phyloP scores from a whole-genome alignment of 1,140 invertebrate genomes.

The Neomicropteryx cornuta region DNA sequence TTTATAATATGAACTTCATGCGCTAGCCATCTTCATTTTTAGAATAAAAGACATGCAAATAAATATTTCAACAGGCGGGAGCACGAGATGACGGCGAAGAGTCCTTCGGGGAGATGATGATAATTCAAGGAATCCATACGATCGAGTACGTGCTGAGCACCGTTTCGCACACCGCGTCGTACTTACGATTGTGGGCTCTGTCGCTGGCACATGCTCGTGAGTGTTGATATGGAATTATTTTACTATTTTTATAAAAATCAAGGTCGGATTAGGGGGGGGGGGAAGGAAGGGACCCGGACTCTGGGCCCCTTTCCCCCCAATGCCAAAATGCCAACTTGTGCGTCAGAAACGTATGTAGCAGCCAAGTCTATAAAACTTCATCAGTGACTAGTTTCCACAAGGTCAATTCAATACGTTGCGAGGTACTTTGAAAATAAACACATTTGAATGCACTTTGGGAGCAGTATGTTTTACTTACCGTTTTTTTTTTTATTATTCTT shows the following conservation, averaged over 20 bases:
- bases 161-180: conserved; percentile 95
- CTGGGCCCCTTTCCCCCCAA: too few species aligned
- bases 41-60: conserved; percentile 24
- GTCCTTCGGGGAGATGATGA: conserved; percentile 78
- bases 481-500: too few species aligned
- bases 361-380: too few species aligned
- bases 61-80: conserved; percentile 23
- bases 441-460: too few species aligned
- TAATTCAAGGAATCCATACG: conserved; percentile 95
- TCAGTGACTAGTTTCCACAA: too few species aligned
- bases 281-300: too few species aligned
- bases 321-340: too few species aligned
- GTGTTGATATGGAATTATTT: conserved; percentile 23
- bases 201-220: conserved; percentile 95
- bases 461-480: too few species aligned
- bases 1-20: background rate
- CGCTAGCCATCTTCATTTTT: background rate
- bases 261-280: too few species aligned
- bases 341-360: too few species aligned
- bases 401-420: too few species aligned
- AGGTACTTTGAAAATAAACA: too few species aligned
- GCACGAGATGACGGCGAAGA: conserved; percentile 46
- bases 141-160: conserved; percentile 97
- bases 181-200: conserved; percentile 94
- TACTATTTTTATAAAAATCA: background rate